phyloP scores from a whole-genome alignment of 2,797 vertebrate species.

The Sebastes steindachneri region DNA sequence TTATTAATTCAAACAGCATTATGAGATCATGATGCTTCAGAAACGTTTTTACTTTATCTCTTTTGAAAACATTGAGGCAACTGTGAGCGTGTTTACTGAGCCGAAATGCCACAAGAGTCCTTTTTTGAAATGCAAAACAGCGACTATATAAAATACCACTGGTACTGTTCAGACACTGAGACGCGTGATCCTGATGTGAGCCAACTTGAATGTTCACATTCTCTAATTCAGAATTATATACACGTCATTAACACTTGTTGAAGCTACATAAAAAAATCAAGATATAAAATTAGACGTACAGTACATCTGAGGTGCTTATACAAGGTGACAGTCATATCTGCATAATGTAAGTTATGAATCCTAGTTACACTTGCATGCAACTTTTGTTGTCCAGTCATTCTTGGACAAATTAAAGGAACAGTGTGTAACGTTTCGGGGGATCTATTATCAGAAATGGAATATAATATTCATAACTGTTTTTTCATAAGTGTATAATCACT shows the following conservation, averaged over 20 bases:
- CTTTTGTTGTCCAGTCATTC: slow-evolving; percentile 21
- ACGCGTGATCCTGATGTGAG: slow-evolving; percentile 25
- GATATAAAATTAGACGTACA: slow-evolving; percentile 60
- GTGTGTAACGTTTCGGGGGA: no score
- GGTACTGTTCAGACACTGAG: slow-evolving; percentile 15
- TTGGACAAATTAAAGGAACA: slow-evolving; percentile 9
- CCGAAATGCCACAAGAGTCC: slow-evolving; percentile 26
- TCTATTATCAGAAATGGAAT: no score
- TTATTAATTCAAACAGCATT: slow-evolving; percentile 18
- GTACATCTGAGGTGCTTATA: slow-evolving; percentile 60
- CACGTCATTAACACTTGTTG: slow-evolving; percentile 12
- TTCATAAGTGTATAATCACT: no score
- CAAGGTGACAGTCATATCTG: slow-evolving; percentile 44
- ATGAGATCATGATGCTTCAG: slow-evolving; percentile 9
- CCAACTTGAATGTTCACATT: slow-evolving; percentile 33
- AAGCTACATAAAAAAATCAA: slow-evolving; percentile 46
- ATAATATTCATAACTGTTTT: no score
- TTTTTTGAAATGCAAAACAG: slow-evolving; percentile 64
- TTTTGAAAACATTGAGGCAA: slow-evolving; percentile 36
- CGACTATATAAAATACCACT: slow-evolving; percentile 31
- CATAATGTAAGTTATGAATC: slow-evolving; percentile 37
- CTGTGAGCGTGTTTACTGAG: slow-evolving; percentile 32
- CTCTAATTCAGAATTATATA: slow-evolving; percentile 33
- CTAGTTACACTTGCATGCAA: slow-evolving; percentile 62
- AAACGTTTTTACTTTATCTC: slow-evolving; percentile 22